phyloP scores from a whole-genome alignment of 2,888 invertebrate species.

The Drosophila fulvimacula region DNA sequence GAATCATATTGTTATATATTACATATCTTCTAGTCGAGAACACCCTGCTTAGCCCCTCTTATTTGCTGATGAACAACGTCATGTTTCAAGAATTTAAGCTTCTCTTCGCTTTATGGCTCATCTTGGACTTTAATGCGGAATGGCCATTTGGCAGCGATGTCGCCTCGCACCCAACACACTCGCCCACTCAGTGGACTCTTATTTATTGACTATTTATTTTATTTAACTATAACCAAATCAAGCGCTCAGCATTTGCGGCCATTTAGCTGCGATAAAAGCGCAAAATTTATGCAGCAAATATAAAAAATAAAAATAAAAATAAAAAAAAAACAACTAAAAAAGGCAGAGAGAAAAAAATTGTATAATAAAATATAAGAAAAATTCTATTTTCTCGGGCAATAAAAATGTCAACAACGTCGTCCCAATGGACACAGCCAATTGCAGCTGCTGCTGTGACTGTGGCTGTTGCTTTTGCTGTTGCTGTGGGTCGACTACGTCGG shows the following conservation, averaged over 20 bases:
- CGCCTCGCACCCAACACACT: constrained; percentile 4
- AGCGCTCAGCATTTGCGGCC: constrained; percentile 65
- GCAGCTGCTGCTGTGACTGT: constrained; percentile 42
- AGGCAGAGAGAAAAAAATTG: constrained; percentile 4
- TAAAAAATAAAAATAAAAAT: constrained; percentile 10
- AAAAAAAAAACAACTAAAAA: constrained; percentile 2
- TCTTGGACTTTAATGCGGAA: constrained; percentile 10
- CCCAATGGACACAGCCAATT: constrained; percentile 55
- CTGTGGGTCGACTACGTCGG: constrained; percentile 30
- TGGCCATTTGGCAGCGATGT: constrained; percentile 33
- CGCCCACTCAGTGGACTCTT: constrained; percentile 38
- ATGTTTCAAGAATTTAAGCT: constrained; percentile 41
- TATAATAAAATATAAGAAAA: constrained; percentile 54
- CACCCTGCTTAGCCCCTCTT: not conserved
- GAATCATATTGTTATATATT: too few relatives aligned
- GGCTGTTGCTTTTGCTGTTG: constrained; percentile 25
- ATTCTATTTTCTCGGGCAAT: constrained; percentile 79
- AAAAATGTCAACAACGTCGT: constrained; percentile 75
- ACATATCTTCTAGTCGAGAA: not conserved
- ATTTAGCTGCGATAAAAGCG: constrained; percentile 74
- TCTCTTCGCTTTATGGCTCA: constrained; percentile 28
- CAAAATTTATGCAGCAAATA: constrained; percentile 46
- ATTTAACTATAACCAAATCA: constrained; percentile 61
- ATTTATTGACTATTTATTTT: constrained; percentile 76
- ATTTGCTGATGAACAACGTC: constrained; percentile 1